Conservation (phyloP, 2,797 vertebrate species). For the Todus mexicanus region DNA sequence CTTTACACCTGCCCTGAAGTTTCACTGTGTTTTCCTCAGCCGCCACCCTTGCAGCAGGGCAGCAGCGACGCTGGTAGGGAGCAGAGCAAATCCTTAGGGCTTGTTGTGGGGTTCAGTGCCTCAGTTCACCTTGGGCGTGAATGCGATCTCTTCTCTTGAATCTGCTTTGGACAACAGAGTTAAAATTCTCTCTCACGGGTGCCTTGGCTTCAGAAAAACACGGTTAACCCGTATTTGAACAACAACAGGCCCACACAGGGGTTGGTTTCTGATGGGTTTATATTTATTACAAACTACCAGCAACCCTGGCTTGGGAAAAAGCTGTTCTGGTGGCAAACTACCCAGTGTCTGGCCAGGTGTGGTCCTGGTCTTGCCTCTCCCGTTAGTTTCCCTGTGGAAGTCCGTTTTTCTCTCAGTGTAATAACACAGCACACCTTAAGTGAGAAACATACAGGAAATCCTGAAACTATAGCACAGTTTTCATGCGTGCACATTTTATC, state of each 20-base stretch:
- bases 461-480: not conserved
- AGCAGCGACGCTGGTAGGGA: not conserved
- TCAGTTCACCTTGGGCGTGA: not conserved
- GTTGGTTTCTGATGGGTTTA: not conserved
- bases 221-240: not conserved
- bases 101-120: not conserved
- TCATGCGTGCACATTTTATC: not conserved
- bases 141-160: not conserved
- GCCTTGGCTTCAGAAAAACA: not conserved
- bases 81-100: not conserved
- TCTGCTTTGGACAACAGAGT: not conserved
- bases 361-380: not conserved
- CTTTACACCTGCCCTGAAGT: not conserved
- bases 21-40: not conserved
- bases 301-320: not conserved
- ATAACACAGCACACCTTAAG: not conserved
- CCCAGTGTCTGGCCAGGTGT: not conserved
- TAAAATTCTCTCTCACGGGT: not conserved
- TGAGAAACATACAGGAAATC: not conserved
- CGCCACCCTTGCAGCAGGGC: not conserved
- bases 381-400: not conserved
- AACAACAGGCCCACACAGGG: not conserved
- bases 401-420: not conserved
- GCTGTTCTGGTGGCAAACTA: not conserved
- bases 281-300: not conserved